phyloP scores from a whole-genome alignment of 2,797 vertebrate species.

The Psittacula echo region DNA sequence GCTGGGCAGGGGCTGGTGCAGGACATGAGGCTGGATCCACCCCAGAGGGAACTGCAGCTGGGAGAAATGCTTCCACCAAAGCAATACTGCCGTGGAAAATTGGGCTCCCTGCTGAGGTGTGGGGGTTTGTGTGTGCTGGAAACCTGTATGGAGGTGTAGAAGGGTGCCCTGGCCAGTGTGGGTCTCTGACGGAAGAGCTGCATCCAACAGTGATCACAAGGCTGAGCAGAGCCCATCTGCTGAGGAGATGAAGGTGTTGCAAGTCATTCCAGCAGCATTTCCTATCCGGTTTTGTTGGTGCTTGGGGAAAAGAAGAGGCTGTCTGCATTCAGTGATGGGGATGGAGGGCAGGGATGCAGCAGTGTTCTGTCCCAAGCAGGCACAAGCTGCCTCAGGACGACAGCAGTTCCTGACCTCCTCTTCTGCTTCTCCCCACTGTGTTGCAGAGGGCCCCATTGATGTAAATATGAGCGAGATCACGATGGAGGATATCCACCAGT shows the following conservation, averaged over 20 bases:
- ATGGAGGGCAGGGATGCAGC: neutral
- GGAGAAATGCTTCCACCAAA: neutral
- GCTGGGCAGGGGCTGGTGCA: neutral
- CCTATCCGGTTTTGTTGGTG: neutral
- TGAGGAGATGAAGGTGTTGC: neutral
- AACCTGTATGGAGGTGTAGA: neutral
- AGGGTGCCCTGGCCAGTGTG: fast-evolving
- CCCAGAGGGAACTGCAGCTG: neutral
- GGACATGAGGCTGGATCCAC: neutral
- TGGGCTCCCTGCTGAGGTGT: neutral
- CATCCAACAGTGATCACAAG: neutral
- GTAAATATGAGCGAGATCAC: constrained; percentile 94
- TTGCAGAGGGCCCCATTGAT: constrained; percentile 88
- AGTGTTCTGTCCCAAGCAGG: neutral
- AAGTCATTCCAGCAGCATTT: neutral
- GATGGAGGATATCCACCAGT: constrained; percentile 87
- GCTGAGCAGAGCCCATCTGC: neutral
- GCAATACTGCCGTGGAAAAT: neutral
- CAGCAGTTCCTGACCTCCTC: neutral
- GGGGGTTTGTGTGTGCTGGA: neutral
- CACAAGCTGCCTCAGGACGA: neutral
- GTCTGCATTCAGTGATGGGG: neutral
- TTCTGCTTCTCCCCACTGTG: neutral
- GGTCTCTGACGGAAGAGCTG: neutral
- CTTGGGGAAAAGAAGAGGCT: neutral